phyloP scores from a whole-genome alignment of 2,113 vertebrate genomes.

The Benitochromis conjunctus region DNA sequence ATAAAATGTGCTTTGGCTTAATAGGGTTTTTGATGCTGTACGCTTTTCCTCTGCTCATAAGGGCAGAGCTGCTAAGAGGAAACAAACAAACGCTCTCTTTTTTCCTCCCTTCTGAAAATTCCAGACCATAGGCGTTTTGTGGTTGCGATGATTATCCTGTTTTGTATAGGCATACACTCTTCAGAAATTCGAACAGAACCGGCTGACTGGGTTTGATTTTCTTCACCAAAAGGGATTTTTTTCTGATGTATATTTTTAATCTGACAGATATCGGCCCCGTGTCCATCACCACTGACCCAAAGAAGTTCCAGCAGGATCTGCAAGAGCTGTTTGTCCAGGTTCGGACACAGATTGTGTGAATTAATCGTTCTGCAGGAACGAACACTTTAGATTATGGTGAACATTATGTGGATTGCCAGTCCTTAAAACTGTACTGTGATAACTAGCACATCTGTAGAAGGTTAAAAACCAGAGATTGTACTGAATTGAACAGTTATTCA shows the following conservation, averaged over 20 bases:
- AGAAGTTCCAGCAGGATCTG: conserved; percentile 85
- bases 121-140: neutral
- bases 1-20: neutral
- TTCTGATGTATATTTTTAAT: neutral
- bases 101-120: neutral
- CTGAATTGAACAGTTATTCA: neutral
- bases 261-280: conserved; percentile 85
- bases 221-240: neutral
- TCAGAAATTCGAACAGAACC: neutral
- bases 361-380: neutral
- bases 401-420: neutral
- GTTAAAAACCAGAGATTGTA: neutral
- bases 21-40: neutral
- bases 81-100: neutral
- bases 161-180: neutral
- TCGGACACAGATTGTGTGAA: conserved; percentile 16
- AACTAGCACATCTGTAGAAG: neutral
- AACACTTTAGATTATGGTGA: neutral
- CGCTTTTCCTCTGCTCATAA: neutral
- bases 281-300: conserved; percentile 84
- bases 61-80: neutral
- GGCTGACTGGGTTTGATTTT: neutral
- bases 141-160: neutral
- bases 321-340: conserved; percentile 92
- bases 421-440: neutral